Percentiles rank a stretch among this genome's conserved stretches.
These are phyloP conservation scores for Phyllostomus discolor DNA, from an alignment of 2,113 vertebrate genomes.

Conservation along the genomic window DNA sequence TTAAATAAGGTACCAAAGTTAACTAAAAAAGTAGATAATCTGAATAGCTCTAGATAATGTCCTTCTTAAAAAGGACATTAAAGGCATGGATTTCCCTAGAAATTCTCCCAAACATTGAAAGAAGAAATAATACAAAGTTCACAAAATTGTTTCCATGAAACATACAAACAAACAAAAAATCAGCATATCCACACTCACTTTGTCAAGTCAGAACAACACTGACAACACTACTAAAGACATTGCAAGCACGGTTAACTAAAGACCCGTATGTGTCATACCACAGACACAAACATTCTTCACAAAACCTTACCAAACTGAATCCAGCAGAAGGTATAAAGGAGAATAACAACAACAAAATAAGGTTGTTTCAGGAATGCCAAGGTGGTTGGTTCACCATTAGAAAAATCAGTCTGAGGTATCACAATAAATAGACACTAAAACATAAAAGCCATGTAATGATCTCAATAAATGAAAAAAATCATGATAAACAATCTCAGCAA, in stretches of 20 bases:
- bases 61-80: not conserved
- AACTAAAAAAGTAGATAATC: not conserved
- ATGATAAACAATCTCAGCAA: not conserved
- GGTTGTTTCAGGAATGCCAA: not conserved
- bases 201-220: not conserved
- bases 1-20: not conserved
- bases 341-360: not conserved
- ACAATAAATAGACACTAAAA: not conserved
- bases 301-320: not conserved
- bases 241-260: not conserved
- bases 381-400: not conserved
- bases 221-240: not conserved
- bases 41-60: not conserved
- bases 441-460: not conserved
- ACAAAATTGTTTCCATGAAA: not conserved
- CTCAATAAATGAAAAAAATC: not conserved
- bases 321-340: not conserved
- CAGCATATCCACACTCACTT: not conserved
- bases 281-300: not conserved
- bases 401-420: not conserved
- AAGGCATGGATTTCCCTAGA: not conserved
- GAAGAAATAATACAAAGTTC: not conserved
- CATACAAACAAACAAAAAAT: not conserved
- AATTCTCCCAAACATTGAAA: not conserved
- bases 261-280: not conserved